Conservation (phyloP, 1,140 invertebrate species). For the Ostrea denselamellosa region DNA sequence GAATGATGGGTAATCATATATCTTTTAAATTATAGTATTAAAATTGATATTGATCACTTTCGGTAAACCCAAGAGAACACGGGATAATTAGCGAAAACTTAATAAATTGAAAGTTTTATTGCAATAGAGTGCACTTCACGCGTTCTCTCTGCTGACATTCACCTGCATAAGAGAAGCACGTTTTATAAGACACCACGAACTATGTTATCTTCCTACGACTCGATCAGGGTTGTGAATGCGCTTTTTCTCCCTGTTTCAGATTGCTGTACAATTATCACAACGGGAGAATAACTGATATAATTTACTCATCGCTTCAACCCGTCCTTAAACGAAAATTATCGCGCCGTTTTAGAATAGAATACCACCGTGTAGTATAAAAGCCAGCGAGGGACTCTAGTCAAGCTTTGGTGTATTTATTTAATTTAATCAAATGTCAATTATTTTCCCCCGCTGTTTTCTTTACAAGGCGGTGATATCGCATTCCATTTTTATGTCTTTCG, state of each 20-base stretch:
- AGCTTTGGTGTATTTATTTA: slow-evolving; percentile 57
- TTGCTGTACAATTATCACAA: slow-evolving; percentile 42
- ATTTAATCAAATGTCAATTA: slow-evolving; percentile 62
- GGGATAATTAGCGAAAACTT: slow-evolving; percentile 44
- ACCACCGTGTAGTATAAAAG: slow-evolving; percentile 18
- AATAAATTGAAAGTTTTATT: slow-evolving; percentile 50
- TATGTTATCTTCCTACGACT: background rate
- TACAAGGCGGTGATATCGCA: slow-evolving; percentile 39
- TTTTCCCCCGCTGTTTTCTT: slow-evolving; percentile 31
- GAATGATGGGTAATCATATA: slow-evolving; percentile 43
- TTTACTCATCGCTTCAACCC: slow-evolving; percentile 41
- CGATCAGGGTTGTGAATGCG: background rate
- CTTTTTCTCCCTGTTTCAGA: slow-evolving; percentile 32
- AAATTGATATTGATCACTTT: slow-evolving; percentile 46
- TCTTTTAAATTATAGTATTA: slow-evolving; percentile 41
- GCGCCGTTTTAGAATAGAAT: background rate
- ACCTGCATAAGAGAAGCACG: slow-evolving; percentile 34
- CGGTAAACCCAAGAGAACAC: slow-evolving; percentile 27
- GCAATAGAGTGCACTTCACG: slow-evolving; percentile 20
- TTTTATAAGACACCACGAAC: background rate
- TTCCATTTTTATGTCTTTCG: slow-evolving; percentile 44
- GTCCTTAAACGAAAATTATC: slow-evolving; percentile 40
- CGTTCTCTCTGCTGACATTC: background rate
- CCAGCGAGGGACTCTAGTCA: background rate
- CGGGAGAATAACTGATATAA: slow-evolving; percentile 39